Conservation (phyloP, 2,797 vertebrate genomes). For the Manis javanica region DNA sequence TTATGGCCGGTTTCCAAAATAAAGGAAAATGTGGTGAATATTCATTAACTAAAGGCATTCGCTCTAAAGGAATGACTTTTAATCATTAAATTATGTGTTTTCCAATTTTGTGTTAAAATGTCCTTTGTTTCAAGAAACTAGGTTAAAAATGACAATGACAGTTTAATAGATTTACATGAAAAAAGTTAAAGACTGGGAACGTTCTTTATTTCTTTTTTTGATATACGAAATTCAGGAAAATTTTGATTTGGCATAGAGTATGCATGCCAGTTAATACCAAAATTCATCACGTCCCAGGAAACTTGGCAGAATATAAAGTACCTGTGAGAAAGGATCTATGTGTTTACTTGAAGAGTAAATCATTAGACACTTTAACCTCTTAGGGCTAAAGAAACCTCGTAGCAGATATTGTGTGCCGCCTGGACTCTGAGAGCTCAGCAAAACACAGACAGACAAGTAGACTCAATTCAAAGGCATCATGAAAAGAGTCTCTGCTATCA, state of each 20-base stretch:
- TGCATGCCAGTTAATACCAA: not conserved
- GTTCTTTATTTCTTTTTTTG: not conserved
- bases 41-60: not conserved
- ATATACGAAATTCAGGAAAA: not conserved
- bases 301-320: not conserved
- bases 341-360: not conserved
- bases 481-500: not conserved
- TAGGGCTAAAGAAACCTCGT: not conserved
- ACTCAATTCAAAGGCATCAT: not conserved
- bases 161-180: not conserved
- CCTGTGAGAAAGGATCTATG: not conserved
- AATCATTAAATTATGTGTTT: not conserved
- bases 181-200: not conserved
- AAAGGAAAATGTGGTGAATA: not conserved
- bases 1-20: not conserved
- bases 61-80: not conserved
- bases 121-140: not conserved
- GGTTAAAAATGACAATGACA: not conserved
- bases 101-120: not conserved
- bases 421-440: not conserved
- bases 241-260: not conserved
- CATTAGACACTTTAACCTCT: not conserved
- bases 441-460: not conserved
- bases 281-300: not conserved
- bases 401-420: not conserved